Evolutionary conservation across 2,888 invertebrate species (phyloP).

Genomic region (Pecten maximus): DNA sequence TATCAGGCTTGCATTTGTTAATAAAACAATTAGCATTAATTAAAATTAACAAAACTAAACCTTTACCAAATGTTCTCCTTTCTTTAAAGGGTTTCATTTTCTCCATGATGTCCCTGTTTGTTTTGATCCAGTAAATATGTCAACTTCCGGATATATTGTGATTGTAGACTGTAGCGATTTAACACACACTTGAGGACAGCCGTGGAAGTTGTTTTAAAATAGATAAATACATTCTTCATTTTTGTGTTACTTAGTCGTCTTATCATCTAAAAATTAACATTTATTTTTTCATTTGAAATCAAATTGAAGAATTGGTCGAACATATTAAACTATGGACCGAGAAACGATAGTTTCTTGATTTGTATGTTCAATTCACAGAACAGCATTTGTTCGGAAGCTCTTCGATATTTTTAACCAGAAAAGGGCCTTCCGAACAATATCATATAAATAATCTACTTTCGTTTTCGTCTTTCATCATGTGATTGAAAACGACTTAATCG

Average conservation of each 20-base stretch:
- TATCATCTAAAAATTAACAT: neutral
- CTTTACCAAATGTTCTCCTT: neutral
- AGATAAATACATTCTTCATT: neutral
- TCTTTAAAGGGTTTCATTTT: constrained; percentile 26
- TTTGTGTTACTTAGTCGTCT: neutral
- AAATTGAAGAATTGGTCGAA: neutral
- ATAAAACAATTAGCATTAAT: too few species aligned
- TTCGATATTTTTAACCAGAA: neutral
- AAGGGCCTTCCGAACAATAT: neutral
- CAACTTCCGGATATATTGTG: neutral
- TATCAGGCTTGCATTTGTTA: too few species aligned
- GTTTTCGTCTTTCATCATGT: neutral
- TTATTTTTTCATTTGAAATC: neutral
- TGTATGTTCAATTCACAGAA: neutral
- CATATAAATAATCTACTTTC: neutral
- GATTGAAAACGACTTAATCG: neutral
- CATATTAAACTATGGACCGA: neutral
- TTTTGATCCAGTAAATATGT: neutral
- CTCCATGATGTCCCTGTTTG: neutral
- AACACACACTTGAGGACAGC: neutral
- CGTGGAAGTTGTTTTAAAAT: neutral
- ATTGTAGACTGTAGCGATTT: neutral
- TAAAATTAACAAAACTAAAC: neutral
- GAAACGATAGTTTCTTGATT: neutral
- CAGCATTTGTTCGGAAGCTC: neutral